These are phyloP conservation scores for Tachysurus fulvidraco DNA, from an alignment of 2,113 vertebrate genomes.

Conservation along the genomic window DNA sequence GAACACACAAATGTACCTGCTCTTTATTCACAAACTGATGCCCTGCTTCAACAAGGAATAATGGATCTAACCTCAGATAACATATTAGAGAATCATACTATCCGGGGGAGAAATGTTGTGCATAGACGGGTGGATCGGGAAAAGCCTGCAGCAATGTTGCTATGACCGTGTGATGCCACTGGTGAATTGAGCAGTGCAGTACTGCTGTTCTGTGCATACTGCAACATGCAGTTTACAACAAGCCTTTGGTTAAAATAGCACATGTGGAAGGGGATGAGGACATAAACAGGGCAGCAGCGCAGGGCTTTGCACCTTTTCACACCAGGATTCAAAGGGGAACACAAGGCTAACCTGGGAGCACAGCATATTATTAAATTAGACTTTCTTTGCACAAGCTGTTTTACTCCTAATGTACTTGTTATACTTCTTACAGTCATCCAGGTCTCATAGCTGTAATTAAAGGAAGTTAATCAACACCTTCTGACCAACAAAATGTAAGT, in stretches of 20 bases:
- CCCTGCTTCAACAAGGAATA: too few relatives aligned
- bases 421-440: not conserved
- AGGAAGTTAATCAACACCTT: not conserved
- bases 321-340: too few relatives aligned
- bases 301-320: not conserved
- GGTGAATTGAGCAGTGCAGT: not conserved
- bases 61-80: not conserved
- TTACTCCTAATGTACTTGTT: not conserved
- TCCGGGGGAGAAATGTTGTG: not conserved
- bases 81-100: not conserved
- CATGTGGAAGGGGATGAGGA: not conserved
- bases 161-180: not conserved
- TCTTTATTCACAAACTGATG: too few relatives aligned
- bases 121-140: not conserved
- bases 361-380: not conserved
- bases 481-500: not conserved
- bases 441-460: not conserved
- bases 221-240: not conserved
- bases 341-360: not conserved
- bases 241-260: too few relatives aligned
- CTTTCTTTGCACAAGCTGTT: not conserved
- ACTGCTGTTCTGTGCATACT: not conserved
- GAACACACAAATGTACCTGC: too few relatives aligned
- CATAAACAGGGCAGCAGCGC: not conserved
- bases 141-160: not conserved